Evolutionary conservation across 1,140 invertebrate species (phyloP).

Genomic region (Delia radicum): DNA sequence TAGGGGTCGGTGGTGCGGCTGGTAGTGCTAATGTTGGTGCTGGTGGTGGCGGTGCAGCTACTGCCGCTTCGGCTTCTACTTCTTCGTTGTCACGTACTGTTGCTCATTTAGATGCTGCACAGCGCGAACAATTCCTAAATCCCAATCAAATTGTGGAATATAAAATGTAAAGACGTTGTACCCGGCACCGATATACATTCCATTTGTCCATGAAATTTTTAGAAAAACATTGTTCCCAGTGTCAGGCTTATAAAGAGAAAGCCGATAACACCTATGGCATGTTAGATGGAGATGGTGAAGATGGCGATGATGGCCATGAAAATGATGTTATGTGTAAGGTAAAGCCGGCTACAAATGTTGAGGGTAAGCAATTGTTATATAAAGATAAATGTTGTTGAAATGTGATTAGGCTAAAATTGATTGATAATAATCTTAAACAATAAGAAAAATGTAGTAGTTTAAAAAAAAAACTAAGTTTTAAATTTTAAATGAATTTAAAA

Average conservation of each 20-base stretch:
- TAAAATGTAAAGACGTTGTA: conserved; percentile 56
- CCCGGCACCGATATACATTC: conserved; percentile 56
- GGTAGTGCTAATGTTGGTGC: conserved; percentile 29
- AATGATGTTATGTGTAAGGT: background rate
- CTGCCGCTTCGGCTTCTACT: conserved; percentile 15
- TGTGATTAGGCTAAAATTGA: background rate
- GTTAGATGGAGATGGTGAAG: background rate
- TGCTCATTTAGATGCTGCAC: conserved; percentile 48
- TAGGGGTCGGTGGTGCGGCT: background rate
- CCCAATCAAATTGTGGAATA: conserved; percentile 55
- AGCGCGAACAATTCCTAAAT: conserved; percentile 55
- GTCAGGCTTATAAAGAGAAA: conserved; percentile 39
- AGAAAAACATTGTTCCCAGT: conserved; percentile 53
- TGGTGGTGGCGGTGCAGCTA: background rate
- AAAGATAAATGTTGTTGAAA: background rate
- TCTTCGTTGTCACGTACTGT: conserved; percentile 46
- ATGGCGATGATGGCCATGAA: background rate
- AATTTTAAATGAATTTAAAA: background rate
- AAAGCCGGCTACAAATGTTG: background rate
- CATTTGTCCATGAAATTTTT: conserved; percentile 56
- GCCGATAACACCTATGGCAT: background rate
- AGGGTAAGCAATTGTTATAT: background rate
- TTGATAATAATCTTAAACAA: too few relatives aligned
- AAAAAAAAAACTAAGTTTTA: too few relatives aligned
- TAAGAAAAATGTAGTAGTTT: too few relatives aligned